These are phyloP conservation scores for Sakesphorus luctuosus DNA, from an alignment of 2,113 vertebrate species.

Conservation along the genomic window DNA sequence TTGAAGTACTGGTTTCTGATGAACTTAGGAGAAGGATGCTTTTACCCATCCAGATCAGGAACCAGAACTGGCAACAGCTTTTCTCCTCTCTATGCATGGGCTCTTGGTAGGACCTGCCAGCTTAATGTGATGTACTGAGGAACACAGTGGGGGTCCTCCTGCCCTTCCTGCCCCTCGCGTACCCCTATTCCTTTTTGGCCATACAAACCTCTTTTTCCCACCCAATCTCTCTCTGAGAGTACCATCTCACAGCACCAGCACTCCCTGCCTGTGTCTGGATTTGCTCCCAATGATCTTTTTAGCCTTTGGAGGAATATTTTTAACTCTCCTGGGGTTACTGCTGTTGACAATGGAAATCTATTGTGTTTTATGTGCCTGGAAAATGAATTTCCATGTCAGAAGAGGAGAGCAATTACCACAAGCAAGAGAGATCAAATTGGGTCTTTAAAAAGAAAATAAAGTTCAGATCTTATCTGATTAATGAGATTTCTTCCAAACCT, in stretches of 20 bases:
- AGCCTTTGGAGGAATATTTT: constrained; percentile 52
- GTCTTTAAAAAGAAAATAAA: constrained; percentile 73
- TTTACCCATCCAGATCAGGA: not conserved
- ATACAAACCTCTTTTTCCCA: not conserved
- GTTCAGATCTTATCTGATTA: constrained; percentile 72
- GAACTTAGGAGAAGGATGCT: constrained; percentile 7
- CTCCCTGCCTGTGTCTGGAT: not conserved
- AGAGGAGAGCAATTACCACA: constrained; percentile 70
- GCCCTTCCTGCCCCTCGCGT: not conserved
- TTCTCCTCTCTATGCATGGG: not conserved
- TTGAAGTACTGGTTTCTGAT: constrained; percentile 58
- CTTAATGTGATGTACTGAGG: not conserved
- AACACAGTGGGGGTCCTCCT: not conserved
- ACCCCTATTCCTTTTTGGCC: not conserved
- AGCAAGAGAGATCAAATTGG: constrained; percentile 69
- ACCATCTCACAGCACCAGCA: not conserved
- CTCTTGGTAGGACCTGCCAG: not conserved
- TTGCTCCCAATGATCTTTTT: constrained; percentile 22
- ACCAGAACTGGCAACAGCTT: not conserved
- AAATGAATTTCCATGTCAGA: constrained; percentile 73
- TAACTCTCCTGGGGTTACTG: constrained; percentile 43
- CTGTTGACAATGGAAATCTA: constrained; percentile 65
- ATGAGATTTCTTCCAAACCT: constrained; percentile 70
- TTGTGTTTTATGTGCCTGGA: constrained; percentile 69
- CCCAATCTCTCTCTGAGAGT: not conserved